Evolutionary conservation across 2,888 invertebrate genomes (phyloP).

Genomic region (Macaria liturata): DNA sequence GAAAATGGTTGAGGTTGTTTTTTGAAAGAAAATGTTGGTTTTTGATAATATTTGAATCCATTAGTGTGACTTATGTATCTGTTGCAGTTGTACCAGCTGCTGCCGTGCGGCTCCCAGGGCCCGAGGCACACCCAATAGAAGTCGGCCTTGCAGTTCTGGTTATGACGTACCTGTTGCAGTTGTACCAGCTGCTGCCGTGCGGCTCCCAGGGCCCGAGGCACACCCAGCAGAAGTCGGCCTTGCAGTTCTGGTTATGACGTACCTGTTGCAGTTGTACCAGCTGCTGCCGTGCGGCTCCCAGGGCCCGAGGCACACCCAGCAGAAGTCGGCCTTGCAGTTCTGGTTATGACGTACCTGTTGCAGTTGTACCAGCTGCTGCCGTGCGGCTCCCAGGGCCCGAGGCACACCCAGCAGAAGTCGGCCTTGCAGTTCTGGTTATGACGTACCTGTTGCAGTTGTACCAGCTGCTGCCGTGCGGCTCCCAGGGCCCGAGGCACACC

Average conservation of each 20-base stretch:
- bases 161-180: conserved; percentile 88
- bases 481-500: conserved; percentile 92
- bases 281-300: conserved; percentile 81
- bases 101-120: conserved; percentile 99
- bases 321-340: conserved; percentile 98
- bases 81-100: conserved; percentile 98
- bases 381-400: conserved; percentile 88
- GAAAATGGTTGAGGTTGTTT: too few relatives aligned
- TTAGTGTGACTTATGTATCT: conserved; percentile 61
- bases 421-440: too few relatives aligned
- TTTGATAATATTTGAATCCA: too few relatives aligned
- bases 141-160: too few relatives aligned
- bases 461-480: conserved; percentile 85
- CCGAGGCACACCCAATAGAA: conserved; percentile 87
- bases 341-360: conserved; percentile 98
- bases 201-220: conserved; percentile 99
- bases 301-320: conserved; percentile 99
- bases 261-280: conserved; percentile 99
- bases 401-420: conserved; percentile 76
- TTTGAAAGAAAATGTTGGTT: too few relatives aligned
- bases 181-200: conserved; percentile 99
- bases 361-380: conserved; percentile 96
- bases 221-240: conserved; percentile 99
- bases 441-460: conserved; percentile 96
- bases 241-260: conserved; percentile 99